Conservation (phyloP, 2,797 vertebrate genomes). For the Hydrolagus colliei region DNA sequence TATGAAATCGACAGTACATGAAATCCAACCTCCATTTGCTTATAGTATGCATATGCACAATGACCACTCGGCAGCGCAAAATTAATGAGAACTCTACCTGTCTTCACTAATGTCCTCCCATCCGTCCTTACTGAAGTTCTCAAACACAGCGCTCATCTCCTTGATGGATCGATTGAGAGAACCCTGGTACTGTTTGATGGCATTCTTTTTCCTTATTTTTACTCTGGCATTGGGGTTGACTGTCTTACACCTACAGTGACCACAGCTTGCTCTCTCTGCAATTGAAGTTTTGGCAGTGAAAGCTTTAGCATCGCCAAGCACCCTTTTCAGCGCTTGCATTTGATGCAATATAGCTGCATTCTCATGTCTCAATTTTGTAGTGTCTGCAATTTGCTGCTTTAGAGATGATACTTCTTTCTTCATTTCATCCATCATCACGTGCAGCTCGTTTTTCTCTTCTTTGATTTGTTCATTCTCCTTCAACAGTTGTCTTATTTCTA, state of each 20-base stretch:
- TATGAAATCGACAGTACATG: slow-evolving; percentile 96
- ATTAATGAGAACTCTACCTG: slow-evolving; percentile 92
- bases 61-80: slow-evolving; percentile 79
- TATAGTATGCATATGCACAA: slow-evolving; percentile 85
- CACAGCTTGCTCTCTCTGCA: slow-evolving; percentile 41
- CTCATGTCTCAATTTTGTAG: slow-evolving; percentile 47
- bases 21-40: slow-evolving; percentile 97
- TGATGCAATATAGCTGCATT: slow-evolving; percentile 58
- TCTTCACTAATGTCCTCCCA: slow-evolving; percentile 92
- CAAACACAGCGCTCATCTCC: slow-evolving; percentile 71
- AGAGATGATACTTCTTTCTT: slow-evolving; percentile 56
- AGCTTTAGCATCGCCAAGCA: slow-evolving; percentile 59
- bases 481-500: slow-evolving; percentile 55
- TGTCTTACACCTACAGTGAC: slow-evolving; percentile 50
- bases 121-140: slow-evolving; percentile 81
- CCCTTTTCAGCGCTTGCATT: slow-evolving; percentile 60
- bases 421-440: slow-evolving; percentile 53
- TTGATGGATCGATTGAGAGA: slow-evolving; percentile 79
- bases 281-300: slow-evolving; percentile 38
- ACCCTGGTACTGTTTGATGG: slow-evolving; percentile 60
- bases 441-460: slow-evolving; percentile 54
- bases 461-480: slow-evolving; percentile 55
- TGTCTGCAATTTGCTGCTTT: slow-evolving; percentile 55
- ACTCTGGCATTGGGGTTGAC: slow-evolving; percentile 69
- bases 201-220: slow-evolving; percentile 65